Evolutionary conservation across 2,888 invertebrate species (phyloP), one percentile per base, ranked within the genome.

Genomic region (Drosophila silvestris): DNA sequence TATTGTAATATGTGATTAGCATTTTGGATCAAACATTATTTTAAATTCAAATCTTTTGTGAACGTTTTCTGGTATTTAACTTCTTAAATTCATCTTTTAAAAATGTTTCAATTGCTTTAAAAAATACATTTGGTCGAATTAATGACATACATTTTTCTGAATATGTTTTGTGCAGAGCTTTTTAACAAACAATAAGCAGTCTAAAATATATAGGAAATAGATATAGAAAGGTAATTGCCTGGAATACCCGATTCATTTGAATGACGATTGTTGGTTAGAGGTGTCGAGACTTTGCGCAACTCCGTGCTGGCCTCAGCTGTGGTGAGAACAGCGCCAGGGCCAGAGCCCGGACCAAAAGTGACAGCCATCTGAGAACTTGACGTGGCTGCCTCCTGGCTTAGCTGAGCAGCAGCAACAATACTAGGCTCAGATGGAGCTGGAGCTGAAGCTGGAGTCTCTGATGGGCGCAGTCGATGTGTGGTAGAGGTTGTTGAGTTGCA

Each of bases 171-270:
- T 44, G 44, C 22, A 44, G 12, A 44, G 44, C 22, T 44, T 44
- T 47, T 26, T 4, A 47, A 26, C 56, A 50, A 52, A 33, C 26
- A 41, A 19, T 7, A 57, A 60, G 7, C 19, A 61, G 52, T 70
- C 52, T 60, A 51, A 57, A n/a, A 56, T 9, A 50, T 4, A 53
- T 32, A 32, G 39, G 52, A 52, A 32, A 58, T 35, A 44, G 1
- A 10, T 19, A 53, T 39, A 41, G 39, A 41, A 74, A 41, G 22
- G 53, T 26, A 44, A 53, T n/a, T 64, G 58, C 37, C 61, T 64
- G 77, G 52, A 83, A 80, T 93, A 93, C 93, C 93, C 79, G 93
- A 93, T 93, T 93, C 93, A 85, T 93, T 93, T 63, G 93, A 93
- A 90, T 92, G 93, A 59, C 93, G 92, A 89, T 93, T 91, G 88